phyloP scores from a whole-genome alignment of 2,797 vertebrate genomes.

The Ibycter americanus region DNA sequence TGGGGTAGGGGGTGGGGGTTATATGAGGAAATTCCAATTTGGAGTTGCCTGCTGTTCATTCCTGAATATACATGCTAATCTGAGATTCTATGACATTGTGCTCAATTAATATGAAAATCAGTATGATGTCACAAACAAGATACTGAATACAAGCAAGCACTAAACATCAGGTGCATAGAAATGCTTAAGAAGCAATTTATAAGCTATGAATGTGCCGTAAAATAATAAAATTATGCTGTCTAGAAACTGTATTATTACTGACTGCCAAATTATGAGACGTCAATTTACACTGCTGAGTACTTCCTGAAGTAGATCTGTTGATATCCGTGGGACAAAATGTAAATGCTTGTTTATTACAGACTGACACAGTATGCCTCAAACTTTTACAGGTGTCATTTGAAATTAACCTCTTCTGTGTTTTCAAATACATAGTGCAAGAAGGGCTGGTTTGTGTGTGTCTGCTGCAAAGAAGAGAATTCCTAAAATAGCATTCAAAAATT shows the following conservation, averaged over 20 bases:
- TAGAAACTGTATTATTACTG: neutral
- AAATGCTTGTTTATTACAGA: neutral
- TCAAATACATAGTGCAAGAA: neutral
- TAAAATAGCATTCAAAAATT: neutral
- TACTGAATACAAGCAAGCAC: neutral
- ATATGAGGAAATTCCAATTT: neutral
- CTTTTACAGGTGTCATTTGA: neutral
- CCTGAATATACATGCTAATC: neutral
- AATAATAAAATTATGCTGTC: neutral
- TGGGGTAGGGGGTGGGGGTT: rapidly evolving
- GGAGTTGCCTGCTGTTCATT: neutral
- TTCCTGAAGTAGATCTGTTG: neutral
- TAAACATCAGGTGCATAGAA: neutral
- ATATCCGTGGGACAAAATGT: neutral
- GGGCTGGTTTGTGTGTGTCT: neutral
- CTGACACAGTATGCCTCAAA: neutral
- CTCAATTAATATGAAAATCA: neutral
- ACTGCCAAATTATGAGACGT: neutral
- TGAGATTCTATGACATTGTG: neutral
- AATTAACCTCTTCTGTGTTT: neutral
- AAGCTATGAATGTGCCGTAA: neutral
- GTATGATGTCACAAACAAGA: neutral
- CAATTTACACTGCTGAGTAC: neutral
- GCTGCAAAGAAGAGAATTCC: neutral
- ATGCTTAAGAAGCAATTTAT: neutral